These are phyloP conservation scores for Sceliomorpha sp. DNA, from an alignment of 2,888 invertebrate genomes.

Conservation along the genomic window DNA sequence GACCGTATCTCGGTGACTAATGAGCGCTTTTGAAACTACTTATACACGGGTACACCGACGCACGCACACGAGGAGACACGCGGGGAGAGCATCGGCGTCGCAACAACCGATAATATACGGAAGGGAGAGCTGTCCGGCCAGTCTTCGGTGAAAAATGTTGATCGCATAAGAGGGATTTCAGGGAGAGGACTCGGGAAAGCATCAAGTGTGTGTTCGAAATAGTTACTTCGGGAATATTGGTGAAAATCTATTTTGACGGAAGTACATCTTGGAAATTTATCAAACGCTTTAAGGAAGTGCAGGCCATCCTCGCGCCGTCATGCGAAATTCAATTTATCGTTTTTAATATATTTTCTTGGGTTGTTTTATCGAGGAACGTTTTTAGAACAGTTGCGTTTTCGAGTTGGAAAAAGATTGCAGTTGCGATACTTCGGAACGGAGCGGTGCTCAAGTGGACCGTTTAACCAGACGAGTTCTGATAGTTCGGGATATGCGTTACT, in stretches of 20 bases:
- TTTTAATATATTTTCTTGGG: too few species aligned
- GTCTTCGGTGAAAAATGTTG: slow-evolving; percentile 43
- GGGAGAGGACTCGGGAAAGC: slow-evolving; percentile 23
- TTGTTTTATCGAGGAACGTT: too few species aligned
- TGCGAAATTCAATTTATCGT: too few species aligned
- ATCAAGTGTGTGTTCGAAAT: slow-evolving; percentile 38
- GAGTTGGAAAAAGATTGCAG: too few species aligned
- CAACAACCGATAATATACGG: slow-evolving; percentile 39
- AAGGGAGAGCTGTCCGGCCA: slow-evolving; percentile 38
- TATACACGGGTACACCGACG: slow-evolving; percentile 48
- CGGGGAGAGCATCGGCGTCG: slow-evolving; percentile 28
- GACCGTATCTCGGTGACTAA: slow-evolving; percentile 75
- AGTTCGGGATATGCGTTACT: too few species aligned
- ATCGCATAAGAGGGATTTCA: slow-evolving; percentile 39
- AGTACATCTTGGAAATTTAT: background rate
- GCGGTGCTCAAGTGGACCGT: too few species aligned
- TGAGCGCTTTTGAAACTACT: slow-evolving; percentile 71
- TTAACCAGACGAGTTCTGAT: too few species aligned
- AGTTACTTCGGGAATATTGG: slow-evolving; percentile 26
- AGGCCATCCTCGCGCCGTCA: too few species aligned
- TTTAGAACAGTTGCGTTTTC: too few species aligned
- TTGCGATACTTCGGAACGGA: too few species aligned
- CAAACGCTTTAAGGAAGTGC: too few species aligned
- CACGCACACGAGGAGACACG: slow-evolving; percentile 28
- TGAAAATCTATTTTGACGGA: slow-evolving; percentile 17